Conservation (phyloP, 2,113 vertebrate species). For the Cryptotis parvus region DNA sequence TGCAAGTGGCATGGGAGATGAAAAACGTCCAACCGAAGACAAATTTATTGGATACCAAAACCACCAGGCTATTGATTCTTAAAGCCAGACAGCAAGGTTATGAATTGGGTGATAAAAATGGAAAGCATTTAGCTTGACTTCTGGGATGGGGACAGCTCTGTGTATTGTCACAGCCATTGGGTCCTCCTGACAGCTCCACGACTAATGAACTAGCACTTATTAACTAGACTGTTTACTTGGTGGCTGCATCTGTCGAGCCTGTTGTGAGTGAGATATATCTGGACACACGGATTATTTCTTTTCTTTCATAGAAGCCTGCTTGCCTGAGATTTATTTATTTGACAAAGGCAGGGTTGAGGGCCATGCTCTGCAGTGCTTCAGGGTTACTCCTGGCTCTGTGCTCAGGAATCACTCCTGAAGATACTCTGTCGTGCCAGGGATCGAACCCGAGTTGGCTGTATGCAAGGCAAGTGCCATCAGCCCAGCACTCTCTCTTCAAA, state of each 20-base stretch:
- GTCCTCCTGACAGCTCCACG: slow-evolving; percentile 66
- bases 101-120: slow-evolving; percentile 82
- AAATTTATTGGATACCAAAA: slow-evolving; percentile 82
- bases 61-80: slow-evolving; percentile 78
- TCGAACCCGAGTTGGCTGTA: too few relatives aligned
- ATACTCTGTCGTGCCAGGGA: too few relatives aligned
- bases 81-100: slow-evolving; percentile 76
- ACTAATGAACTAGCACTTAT: slow-evolving; percentile 77
- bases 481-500: too few relatives aligned
- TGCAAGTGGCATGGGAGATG: slow-evolving; percentile 67
- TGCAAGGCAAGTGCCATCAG: too few relatives aligned
- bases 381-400: too few relatives aligned
- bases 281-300: slow-evolving; percentile 13
- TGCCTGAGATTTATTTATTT: slow-evolving; percentile 21
- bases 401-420: too few relatives aligned
- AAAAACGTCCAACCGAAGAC: slow-evolving; percentile 78
- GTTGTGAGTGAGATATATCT: slow-evolving; percentile 41
- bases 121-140: slow-evolving; percentile 79
- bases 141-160: slow-evolving; percentile 58
- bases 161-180: slow-evolving; percentile 75
- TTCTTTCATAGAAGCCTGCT: slow-evolving; percentile 21
- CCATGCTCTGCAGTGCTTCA: too few relatives aligned
- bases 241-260: slow-evolving; percentile 47
- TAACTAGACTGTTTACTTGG: slow-evolving; percentile 56
- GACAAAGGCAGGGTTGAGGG: too few relatives aligned